Evolutionary conservation across 2,113 vertebrate genomes (phyloP).

Genomic region (Rhizomys pruinosus): DNA sequence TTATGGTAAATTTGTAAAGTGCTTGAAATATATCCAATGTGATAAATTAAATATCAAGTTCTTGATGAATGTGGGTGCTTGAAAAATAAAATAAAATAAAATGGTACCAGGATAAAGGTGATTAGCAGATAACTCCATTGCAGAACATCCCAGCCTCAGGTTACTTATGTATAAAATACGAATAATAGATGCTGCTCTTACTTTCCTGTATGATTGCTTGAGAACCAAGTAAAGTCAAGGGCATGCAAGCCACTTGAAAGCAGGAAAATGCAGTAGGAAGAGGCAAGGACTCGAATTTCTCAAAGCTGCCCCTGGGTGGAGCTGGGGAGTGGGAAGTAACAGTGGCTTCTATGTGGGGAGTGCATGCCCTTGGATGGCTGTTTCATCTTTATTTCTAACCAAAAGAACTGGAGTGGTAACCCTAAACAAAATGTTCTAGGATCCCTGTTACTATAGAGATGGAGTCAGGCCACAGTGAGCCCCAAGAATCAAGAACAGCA

Average conservation of each 20-base stretch:
- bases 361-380: background rate
- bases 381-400: background rate
- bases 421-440: background rate
- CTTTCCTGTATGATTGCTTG: background rate
- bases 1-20: background rate
- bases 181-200: background rate
- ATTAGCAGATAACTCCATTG: background rate
- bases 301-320: no score
- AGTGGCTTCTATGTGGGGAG: background rate
- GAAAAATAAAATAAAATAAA: no score
- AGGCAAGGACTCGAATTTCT: no score
- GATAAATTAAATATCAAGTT: background rate
- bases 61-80: background rate
- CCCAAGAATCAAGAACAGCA: background rate
- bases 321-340: no score
- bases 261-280: background rate
- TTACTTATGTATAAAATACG: background rate
- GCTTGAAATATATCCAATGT: background rate
- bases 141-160: background rate
- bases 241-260: background rate
- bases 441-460: background rate
- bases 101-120: background rate
- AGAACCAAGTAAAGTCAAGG: background rate
- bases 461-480: background rate
- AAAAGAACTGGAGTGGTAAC: no score